These are phyloP conservation scores for Enteromius trimaculatus DNA, from an alignment of 2,797 vertebrate genomes.

Conservation along the genomic window DNA sequence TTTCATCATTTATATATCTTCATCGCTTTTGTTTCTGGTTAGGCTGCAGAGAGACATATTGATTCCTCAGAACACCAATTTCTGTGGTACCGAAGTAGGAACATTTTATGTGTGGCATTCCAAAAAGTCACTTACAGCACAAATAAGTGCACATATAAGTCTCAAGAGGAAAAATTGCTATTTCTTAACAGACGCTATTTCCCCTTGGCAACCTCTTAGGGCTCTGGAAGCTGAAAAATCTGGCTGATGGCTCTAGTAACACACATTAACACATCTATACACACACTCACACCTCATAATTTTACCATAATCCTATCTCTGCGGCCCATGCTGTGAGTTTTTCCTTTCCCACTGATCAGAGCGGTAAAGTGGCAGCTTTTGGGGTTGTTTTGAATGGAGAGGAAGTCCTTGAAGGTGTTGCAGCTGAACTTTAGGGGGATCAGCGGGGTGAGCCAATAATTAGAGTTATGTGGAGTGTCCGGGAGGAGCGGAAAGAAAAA, in stretches of 20 bases:
- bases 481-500: conserved; percentile 52
- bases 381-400: conserved; percentile 47
- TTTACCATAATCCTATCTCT: conserved; percentile 44
- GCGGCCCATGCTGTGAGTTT: conserved; percentile 43
- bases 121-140: conserved; percentile 22
- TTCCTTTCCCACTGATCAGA: conserved; percentile 32
- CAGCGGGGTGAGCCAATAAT: conserved; percentile 43
- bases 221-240: conserved; percentile 34
- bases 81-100: neutral
- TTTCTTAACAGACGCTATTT: conserved; percentile 34
- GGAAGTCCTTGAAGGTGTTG: conserved; percentile 51
- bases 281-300: conserved; percentile 22
- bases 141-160: conserved; percentile 50
- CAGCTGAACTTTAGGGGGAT: conserved; percentile 18
- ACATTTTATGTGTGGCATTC: neutral
- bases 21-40: neutral
- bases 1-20: neutral
- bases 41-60: neutral
- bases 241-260: conserved; percentile 12
- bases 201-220: conserved; percentile 18
- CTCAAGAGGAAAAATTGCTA: conserved; percentile 34
- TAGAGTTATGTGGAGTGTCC: conserved; percentile 54
- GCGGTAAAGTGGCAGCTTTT: neutral
- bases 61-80: neutral
- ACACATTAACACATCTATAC: conserved; percentile 26